Conservation (phyloP, 2,113 vertebrate genomes). For the Regulus satrapa region DNA sequence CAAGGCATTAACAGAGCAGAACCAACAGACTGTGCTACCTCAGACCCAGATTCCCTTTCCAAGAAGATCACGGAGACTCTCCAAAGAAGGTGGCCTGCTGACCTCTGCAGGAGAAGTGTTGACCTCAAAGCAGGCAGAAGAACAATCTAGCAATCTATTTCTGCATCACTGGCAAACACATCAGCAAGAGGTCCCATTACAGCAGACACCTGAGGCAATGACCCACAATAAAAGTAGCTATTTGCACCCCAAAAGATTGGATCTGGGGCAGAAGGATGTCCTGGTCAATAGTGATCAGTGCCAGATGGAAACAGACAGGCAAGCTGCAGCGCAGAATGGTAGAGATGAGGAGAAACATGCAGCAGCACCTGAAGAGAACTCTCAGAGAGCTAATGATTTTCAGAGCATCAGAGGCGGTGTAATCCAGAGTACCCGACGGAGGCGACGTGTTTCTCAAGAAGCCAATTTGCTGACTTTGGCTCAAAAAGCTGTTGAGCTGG, state of each 20-base stretch:
- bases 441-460: conserved; percentile 89
- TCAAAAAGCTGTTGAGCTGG: conserved; percentile 93
- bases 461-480: conserved; percentile 93
- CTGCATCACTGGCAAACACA: conserved; percentile 73
- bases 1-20: conserved; percentile 77
- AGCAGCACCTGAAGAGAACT: conserved; percentile 35
- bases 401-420: conserved; percentile 83
- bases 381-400: conserved; percentile 64
- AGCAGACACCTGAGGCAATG: conserved; percentile 60
- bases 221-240: conserved; percentile 41
- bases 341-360: conserved; percentile 58
- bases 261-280: conserved; percentile 45
- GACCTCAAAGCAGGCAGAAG: conserved; percentile 69
- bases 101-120: conserved; percentile 64
- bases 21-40: conserved; percentile 75
- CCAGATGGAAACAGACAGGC: conserved; percentile 64
- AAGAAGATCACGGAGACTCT: conserved; percentile 89
- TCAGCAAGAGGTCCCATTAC: conserved; percentile 65
- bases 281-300: conserved; percentile 50
- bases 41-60: conserved; percentile 82
- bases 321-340: conserved; percentile 59
- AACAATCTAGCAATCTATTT: conserved; percentile 68
- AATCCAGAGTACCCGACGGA: conserved; percentile 88
- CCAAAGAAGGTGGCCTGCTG: conserved; percentile 87
- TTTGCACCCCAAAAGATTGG: not conserved